phyloP scores from a whole-genome alignment of 2,797 vertebrate species.

The Chaunax sp. region DNA sequence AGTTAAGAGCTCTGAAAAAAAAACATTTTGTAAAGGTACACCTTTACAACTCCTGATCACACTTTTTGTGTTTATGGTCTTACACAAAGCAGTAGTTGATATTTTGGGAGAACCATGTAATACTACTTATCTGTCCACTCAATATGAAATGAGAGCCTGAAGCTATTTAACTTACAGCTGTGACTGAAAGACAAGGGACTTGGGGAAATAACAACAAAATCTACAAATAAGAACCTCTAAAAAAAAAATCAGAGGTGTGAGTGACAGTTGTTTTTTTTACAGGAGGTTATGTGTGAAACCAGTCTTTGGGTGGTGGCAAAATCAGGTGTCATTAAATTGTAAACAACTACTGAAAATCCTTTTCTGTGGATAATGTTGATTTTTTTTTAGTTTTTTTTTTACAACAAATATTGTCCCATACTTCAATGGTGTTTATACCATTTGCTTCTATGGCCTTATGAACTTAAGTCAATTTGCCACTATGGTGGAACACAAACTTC shows the following conservation, averaged over 20 bases:
- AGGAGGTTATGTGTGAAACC: neutral
- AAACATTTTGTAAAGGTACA: neutral
- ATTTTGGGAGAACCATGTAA: neutral
- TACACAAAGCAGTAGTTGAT: neutral
- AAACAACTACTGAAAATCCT: neutral
- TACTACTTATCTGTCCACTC: neutral
- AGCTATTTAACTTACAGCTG: neutral
- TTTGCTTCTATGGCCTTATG: neutral
- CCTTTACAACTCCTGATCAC: neutral
- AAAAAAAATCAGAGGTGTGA: no score
- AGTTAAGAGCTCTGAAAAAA: slow-evolving; percentile 91
- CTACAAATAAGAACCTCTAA: neutral
- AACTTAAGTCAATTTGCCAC: neutral
- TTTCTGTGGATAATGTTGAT: no score
- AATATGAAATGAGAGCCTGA: neutral
- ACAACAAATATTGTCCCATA: no score
- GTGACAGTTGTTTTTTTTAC: no score
- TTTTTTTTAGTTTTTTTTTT: no score
- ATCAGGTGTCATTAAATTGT: neutral
- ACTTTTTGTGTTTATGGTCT: neutral
- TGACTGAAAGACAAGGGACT: neutral
- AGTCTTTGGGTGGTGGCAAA: neutral
- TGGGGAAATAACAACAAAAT: neutral
- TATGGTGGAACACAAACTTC: neutral
- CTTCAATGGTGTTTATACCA: neutral